These are phyloP conservation scores for Cololabis saira DNA, from an alignment of 2,113 vertebrate species.

Conservation along the genomic window DNA sequence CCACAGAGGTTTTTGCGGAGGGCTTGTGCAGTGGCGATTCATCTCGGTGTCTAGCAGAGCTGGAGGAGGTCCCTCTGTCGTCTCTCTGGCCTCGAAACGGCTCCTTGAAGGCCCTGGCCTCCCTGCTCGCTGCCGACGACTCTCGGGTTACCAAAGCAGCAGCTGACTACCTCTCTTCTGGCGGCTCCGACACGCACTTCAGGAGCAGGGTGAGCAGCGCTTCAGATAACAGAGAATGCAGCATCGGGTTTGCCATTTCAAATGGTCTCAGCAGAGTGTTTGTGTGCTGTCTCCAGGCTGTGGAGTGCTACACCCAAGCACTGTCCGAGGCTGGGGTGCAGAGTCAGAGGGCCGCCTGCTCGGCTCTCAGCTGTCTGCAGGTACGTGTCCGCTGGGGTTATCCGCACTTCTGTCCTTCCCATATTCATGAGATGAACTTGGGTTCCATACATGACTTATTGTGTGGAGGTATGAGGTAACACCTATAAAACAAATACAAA, in stretches of 20 bases:
- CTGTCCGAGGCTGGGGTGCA: conserved; percentile 87
- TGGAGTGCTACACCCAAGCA: conserved; percentile 91
- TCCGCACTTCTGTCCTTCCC: background rate
- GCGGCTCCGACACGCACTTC: conserved; percentile 84
- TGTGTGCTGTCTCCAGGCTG: conserved; percentile 81
- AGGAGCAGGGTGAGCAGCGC: conserved; percentile 87
- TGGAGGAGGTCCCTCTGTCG: conserved; percentile 80
- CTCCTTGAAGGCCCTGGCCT: conserved; percentile 86
- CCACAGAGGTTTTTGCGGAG: conserved; percentile 83
- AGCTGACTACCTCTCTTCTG: conserved; percentile 83
- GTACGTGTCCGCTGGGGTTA: conserved; percentile 72
- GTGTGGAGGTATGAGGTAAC: no score
- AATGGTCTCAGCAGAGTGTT: conserved; percentile 59
- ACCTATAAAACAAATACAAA: no score
- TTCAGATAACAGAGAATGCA: background rate
- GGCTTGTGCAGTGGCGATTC: conserved; percentile 81
- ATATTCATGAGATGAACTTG: background rate
- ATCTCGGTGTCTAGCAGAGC: conserved; percentile 76
- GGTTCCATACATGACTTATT: no score
- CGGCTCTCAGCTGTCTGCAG: conserved; percentile 91
- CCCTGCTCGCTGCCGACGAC: conserved; percentile 86
- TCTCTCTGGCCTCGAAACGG: conserved; percentile 83
- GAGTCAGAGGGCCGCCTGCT: conserved; percentile 89
- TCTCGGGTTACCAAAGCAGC: conserved; percentile 83
- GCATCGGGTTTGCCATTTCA: background rate